Percentiles rank a stretch among this genome's conserved stretches.
These are phyloP conservation scores for Plecturocebus donacophilus DNA, from an alignment of 2,113 vertebrate species.

Conservation along the genomic window DNA sequence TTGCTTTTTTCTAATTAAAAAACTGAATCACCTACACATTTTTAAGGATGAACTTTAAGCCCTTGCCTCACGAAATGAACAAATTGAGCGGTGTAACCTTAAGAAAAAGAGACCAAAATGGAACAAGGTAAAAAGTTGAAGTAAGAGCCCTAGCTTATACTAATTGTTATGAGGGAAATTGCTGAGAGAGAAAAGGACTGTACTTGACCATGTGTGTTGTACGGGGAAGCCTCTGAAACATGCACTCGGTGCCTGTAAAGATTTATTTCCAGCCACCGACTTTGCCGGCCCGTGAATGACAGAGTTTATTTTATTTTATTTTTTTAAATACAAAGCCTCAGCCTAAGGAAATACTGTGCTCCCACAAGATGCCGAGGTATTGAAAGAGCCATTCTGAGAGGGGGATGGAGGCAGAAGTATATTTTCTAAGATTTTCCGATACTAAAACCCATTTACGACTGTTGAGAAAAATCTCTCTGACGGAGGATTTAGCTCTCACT, in stretches of 20 bases:
- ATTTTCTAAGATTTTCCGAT: slow-evolving; percentile 84
- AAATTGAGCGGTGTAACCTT: slow-evolving; percentile 3
- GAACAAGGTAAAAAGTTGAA: neutral
- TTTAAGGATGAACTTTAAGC: slow-evolving; percentile 40
- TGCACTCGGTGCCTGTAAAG: neutral
- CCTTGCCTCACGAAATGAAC: neutral
- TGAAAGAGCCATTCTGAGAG: slow-evolving; percentile 60
- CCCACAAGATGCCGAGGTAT: slow-evolving; percentile 51
- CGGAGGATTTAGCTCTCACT: slow-evolving; percentile 83
- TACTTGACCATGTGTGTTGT: neutral
- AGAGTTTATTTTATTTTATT: slow-evolving; percentile 43
- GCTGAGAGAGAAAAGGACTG: neutral
- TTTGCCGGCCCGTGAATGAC: slow-evolving; percentile 20
- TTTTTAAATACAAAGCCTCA: slow-evolving; percentile 60
- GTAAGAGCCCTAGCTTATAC: neutral
- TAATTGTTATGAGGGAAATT: slow-evolving; percentile 31
- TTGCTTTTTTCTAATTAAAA: slow-evolving; percentile 49
- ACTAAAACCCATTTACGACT: slow-evolving; percentile 81
- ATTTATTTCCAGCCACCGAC: slow-evolving; percentile 39
- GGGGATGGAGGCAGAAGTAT: slow-evolving; percentile 40
- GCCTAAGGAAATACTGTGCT: slow-evolving; percentile 48
- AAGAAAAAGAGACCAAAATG: neutral
- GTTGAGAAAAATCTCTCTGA: slow-evolving; percentile 83
- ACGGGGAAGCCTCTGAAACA: neutral
- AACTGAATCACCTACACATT: neutral